Evolutionary conservation across 2,888 invertebrate genomes (phyloP), one percentile per base, ranked within the genome.

Genomic region (Apodemia hepburni): DNA sequence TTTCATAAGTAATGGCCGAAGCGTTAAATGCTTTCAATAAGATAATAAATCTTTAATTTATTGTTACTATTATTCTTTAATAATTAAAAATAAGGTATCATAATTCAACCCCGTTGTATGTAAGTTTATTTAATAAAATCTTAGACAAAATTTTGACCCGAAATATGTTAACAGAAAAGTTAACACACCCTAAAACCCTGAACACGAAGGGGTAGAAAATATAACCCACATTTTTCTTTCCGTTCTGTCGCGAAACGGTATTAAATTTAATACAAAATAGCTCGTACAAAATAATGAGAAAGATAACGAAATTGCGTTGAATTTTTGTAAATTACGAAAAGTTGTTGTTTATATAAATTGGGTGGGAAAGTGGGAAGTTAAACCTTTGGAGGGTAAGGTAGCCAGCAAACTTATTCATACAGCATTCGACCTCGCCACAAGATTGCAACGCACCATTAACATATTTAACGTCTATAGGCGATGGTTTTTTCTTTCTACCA

Each of bases 251-350:
- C 1, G 45, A 45, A 2, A 45, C 45, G 6, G n/a, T 45, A n/a
- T 45, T n/a, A n/a, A 45, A n/a, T 45, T 45, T n/a, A 45, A 45
- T 45, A 45, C 45, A 45, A 45, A 45, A 45, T 45, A 45, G 15
- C 45, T 45, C 45, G 6, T 45, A 45, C n/a, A 45, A 45, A n/a
- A n/a, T 45, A 45, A 45, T 45, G 45, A 45, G 45, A 45, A 45
- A 45, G n/a, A 45, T 6, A 6, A n/a, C 42, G 6, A n/a, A n/a
- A n/a, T 38, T 11, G n/a, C n/a, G 4, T 45, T 6, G n/a, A 1
- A 15, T 33, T 45, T 45, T 45, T 45, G 4, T 15, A 5, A n/a
- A 3, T 45, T n/a, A n/a, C 42, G 42, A n/a, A 45, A 42, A 42
- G 8, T 15, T 42, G 7, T 2, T 8, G 15, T 15, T 42, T 35